phyloP scores from a whole-genome alignment of 2,113 vertebrate species.

The Tonatia bakeri region DNA sequence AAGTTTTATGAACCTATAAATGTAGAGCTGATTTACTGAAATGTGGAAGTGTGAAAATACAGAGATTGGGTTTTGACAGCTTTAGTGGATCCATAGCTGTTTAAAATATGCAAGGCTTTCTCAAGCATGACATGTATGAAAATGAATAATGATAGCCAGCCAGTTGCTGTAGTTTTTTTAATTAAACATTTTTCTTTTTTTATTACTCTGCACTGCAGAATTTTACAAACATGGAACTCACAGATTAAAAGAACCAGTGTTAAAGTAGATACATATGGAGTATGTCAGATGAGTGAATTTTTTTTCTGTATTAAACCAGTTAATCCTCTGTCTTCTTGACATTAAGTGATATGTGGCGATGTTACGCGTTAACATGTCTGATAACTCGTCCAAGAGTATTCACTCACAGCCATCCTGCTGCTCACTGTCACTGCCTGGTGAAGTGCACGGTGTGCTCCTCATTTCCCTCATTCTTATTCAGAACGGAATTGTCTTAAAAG shows the following conservation, averaged over 20 bases:
- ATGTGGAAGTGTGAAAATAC: slow-evolving; percentile 72
- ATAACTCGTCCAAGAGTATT: background rate
- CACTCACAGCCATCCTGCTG: background rate
- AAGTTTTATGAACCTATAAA: slow-evolving; percentile 84
- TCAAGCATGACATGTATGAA: slow-evolving; percentile 79
- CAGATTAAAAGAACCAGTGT: slow-evolving; percentile 46
- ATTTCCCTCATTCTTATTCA: background rate
- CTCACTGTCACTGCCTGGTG: background rate
- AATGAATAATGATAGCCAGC: slow-evolving; percentile 79
- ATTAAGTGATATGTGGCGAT: background rate
- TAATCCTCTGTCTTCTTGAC: background rate
- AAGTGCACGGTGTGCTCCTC: background rate
- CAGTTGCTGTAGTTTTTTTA: slow-evolving; percentile 77
- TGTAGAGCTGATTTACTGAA: slow-evolving; percentile 81
- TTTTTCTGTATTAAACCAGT: background rate
- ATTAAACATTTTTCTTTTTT: slow-evolving; percentile 80
- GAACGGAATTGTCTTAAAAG: background rate
- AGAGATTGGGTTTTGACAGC: slow-evolving; percentile 83
- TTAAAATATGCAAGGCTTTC: slow-evolving; percentile 84
- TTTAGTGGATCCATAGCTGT: slow-evolving; percentile 82
- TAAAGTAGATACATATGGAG: background rate
- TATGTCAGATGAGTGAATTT: slow-evolving; percentile 9
- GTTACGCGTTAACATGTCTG: background rate
- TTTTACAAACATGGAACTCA: slow-evolving; percentile 70
- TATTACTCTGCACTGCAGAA: slow-evolving; percentile 78